Conservation (phyloP, 2,797 vertebrate genomes). For the Tokudaia tokunoshimensis region DNA sequence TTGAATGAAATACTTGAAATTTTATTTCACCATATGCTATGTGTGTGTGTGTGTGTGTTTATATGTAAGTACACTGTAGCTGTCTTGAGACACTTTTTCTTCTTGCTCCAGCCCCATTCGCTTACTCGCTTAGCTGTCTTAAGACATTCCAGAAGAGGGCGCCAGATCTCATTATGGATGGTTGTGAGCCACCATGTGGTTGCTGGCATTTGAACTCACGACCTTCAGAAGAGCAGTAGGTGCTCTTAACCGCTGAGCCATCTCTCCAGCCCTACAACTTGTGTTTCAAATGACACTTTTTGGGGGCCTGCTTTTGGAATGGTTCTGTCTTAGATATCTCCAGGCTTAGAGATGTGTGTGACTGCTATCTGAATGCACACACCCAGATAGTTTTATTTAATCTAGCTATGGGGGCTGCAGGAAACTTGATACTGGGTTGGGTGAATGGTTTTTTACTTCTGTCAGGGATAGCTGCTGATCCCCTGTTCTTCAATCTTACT, state of each 20-base stretch:
- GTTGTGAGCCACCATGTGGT: no score
- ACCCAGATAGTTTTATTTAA: neutral
- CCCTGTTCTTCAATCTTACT: constrained; percentile 84
- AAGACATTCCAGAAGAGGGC: no score
- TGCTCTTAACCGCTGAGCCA: no score
- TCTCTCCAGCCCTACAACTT: neutral
- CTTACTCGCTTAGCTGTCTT: no score
- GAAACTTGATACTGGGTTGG: constrained; percentile 62
- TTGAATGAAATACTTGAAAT: constrained; percentile 75
- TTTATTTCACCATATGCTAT: constrained; percentile 57
- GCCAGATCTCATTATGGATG: no score
- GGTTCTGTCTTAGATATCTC: constrained; percentile 25
- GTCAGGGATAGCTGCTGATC: constrained; percentile 79
- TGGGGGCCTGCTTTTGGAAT: neutral
- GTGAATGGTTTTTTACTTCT: constrained; percentile 76
- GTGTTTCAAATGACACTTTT: constrained; percentile 4
- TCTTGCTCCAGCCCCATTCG: no score
- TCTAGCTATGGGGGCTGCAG: neutral
- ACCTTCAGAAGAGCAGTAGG: no score
- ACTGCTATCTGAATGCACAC: neutral
- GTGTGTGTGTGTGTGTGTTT: no score
- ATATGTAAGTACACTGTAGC: no score
- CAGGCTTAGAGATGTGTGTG: neutral
- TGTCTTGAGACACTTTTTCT: no score
- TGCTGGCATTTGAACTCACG: no score